Percentiles rank a stretch among this genome's conserved stretches.
phyloP scores from a whole-genome alignment of 2,888 invertebrate species.

The Drosophila prolongata region DNA sequence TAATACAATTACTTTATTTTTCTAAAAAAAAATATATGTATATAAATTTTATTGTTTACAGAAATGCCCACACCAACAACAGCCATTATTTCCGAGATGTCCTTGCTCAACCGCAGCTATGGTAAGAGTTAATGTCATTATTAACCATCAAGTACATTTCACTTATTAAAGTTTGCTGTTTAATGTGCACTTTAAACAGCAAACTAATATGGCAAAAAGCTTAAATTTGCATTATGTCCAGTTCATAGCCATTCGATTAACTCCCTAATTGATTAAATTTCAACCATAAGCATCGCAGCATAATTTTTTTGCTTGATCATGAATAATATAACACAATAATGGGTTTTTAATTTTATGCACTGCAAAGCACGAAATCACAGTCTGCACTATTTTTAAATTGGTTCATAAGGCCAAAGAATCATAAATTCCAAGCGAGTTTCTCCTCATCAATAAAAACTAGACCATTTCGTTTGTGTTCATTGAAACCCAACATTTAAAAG shows the following conservation, averaged over 20 bases:
- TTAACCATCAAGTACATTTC: not conserved
- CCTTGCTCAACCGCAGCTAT: constrained; percentile 83
- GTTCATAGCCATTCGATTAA: constrained; percentile 43
- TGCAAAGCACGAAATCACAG: constrained; percentile 59
- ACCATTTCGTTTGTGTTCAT: too few species aligned
- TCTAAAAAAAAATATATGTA: too few species aligned
- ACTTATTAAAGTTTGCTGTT: not conserved
- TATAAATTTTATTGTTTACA: constrained; percentile 84
- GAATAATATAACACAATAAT: constrained; percentile 38
- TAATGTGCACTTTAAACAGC: constrained; percentile 4
- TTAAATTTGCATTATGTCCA: constrained; percentile 7
- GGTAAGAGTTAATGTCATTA: constrained; percentile 64
- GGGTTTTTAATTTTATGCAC: constrained; percentile 62
- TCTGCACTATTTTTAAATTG: constrained; percentile 46
- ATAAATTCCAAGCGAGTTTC: not conserved
- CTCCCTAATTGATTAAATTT: constrained; percentile 38
- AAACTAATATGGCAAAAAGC: constrained; percentile 10
- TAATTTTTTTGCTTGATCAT: constrained; percentile 24
- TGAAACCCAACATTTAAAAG: not conserved
- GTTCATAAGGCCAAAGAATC: constrained; percentile 13
- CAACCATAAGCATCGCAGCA: constrained; percentile 31
- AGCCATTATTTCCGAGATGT: constrained; percentile 86
- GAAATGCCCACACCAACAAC: constrained; percentile 95
- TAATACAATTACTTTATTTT: not conserved
- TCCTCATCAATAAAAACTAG: too few species aligned